phyloP scores from a whole-genome alignment of 2,113 vertebrate genomes.

The human (Homo sapiens) region DNA sequence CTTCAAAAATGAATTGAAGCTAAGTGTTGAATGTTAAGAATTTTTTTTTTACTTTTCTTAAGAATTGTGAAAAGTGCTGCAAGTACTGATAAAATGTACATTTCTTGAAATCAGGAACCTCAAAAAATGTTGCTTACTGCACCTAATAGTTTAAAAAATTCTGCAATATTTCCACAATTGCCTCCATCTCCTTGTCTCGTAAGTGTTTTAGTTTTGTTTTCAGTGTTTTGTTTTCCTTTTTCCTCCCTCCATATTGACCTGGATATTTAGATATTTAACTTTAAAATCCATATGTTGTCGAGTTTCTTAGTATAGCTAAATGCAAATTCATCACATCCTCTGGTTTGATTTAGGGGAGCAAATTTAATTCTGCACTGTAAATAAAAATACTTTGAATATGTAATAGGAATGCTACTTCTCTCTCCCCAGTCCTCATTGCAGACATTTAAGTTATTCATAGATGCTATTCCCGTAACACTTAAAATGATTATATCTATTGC shows the following conservation, averaged over 20 bases:
- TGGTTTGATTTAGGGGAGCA: slow-evolving; percentile 35
- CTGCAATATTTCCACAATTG: neutral
- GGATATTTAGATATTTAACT: slow-evolving; percentile 46
- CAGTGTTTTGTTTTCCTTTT: neutral
- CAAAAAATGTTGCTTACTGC: neutral
- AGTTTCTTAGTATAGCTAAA: slow-evolving; percentile 49
- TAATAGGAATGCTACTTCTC: slow-evolving; percentile 27
- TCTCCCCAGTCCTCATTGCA: neutral
- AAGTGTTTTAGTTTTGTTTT: neutral
- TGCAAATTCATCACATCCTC: neutral
- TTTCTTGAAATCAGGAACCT: neutral
- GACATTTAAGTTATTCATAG: slow-evolving; percentile 69
- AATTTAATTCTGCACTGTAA: slow-evolving; percentile 44
- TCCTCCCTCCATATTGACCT: neutral
- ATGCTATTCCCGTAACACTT: slow-evolving; percentile 70
- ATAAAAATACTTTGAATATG: slow-evolving; percentile 38
- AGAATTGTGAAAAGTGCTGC: neutral
- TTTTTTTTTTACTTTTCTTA: neutral
- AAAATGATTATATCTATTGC: slow-evolving; percentile 78
- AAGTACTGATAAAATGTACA: neutral
- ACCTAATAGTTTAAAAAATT: neutral
- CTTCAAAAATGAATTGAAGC: neutral
- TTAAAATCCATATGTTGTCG: slow-evolving; percentile 37
- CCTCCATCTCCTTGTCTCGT: neutral
- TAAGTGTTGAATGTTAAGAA: neutral